Base-by-base conservation (phyloP, 2,888 invertebrate species). In the Volucella zonaria region DNA sequence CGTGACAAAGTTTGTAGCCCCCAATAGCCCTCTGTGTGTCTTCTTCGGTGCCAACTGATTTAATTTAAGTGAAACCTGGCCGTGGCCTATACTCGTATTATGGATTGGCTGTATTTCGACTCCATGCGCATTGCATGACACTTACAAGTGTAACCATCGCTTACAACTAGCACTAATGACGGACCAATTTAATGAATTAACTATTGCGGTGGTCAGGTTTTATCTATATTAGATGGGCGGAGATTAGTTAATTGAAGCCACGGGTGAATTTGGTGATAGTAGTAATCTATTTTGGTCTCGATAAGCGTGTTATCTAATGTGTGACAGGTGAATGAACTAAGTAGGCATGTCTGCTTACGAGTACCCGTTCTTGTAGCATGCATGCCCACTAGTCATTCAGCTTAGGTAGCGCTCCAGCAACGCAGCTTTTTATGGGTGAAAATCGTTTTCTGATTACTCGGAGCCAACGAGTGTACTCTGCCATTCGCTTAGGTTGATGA, bases 1-100 rank as follows among this genome's bases (percentile, higher is more conserved):
- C 31, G 31, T 31, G 31, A 31, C 31, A 31, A 6, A 6, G 31
- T 31, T 31, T 31, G 31, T 31, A 9, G 42, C 49, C 45, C 15
- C 11, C 51, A 8, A 54, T 67, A 59, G 31, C 4, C 52, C 51
- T 40, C 15, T 14, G 15, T 54, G 73, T 43, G 62, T 64, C 74
- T 68, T 76, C 67, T 47, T 61, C 61, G 61, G 52, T 61, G 76
- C 76, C 76, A 76, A 68, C 54, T 64, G 61, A 76, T 76, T 76
- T 68, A 61, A 68, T 76, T 68, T 61, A 76, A 76, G 67, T 52
- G 61, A 68, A 76, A 67, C 76, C 45, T 52, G 68, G 40, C 76
- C 76, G 12, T 68, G 67, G 59, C 76, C 76, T 14, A 68, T 61
- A 3, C 18, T 23, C 18, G 2, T 23, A 76, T 68, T 31, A n/a